phyloP scores from a whole-genome alignment of 2,888 invertebrate species.

The Cancer borealis region DNA sequence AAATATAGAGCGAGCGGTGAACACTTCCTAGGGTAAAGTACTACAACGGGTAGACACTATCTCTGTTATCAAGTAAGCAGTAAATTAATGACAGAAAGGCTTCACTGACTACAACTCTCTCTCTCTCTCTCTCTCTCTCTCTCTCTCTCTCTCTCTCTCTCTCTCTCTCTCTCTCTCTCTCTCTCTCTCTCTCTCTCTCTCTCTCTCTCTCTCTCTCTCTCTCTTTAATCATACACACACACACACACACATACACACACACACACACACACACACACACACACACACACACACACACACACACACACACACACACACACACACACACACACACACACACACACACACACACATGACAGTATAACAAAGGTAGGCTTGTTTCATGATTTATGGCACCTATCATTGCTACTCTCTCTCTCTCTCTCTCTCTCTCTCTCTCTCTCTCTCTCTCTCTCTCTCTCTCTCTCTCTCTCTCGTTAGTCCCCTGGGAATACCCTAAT shows the following conservation, averaged over 20 bases:
- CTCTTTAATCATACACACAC: no score
- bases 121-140: no score
- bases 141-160: no score
- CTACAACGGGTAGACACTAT: background rate
- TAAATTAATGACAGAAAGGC: constrained; percentile 3
- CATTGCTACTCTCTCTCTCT: constrained; percentile 20
- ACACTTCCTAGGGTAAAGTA: background rate
- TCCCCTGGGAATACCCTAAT: background rate
- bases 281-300: constrained; percentile 3
- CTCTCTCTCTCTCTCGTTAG: constrained; percentile 3
- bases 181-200: no score
- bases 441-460: constrained; percentile 20
- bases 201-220: no score
- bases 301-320: background rate
- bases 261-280: constrained; percentile 1
- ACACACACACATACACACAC: constrained; percentile 11
- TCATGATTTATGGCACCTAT: constrained; percentile 4
- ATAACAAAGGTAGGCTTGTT: constrained; percentile 10
- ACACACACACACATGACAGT: background rate
- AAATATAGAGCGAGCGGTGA: background rate
- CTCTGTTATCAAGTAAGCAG: background rate
- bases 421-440: constrained; percentile 12
- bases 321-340: background rate
- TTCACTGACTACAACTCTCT: background rate
- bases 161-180: no score